These are phyloP conservation scores for Peromyscus californicus DNA, from an alignment of 2,113 vertebrate genomes.

Conservation along the genomic window DNA sequence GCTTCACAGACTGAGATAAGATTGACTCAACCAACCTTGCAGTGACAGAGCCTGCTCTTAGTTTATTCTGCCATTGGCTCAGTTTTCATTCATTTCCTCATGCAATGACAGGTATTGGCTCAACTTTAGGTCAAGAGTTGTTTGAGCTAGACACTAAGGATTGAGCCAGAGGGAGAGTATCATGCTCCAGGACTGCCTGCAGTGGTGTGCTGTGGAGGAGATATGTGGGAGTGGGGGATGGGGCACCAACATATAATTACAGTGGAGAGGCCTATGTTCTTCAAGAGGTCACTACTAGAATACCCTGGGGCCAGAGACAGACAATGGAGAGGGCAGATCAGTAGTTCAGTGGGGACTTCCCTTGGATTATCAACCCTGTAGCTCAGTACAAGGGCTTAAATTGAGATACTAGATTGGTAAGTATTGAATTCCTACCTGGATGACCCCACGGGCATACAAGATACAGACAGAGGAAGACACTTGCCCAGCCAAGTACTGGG, in stretches of 20 bases:
- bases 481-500: neutral
- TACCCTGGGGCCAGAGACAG: neutral
- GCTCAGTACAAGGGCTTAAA: neutral
- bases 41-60: neutral
- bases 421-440: neutral
- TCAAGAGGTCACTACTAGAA: neutral
- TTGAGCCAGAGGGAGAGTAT: neutral
- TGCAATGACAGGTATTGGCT: neutral
- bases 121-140: neutral
- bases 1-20: neutral
- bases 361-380: conserved; percentile 30
- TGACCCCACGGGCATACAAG: neutral
- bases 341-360: conserved; percentile 10
- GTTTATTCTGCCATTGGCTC: conserved; percentile 4
- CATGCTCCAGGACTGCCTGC: neutral
- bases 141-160: neutral
- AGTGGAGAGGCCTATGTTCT: neutral
- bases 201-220: neutral
- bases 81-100: conserved; percentile 34
- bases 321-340: neutral
- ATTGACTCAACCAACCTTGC: neutral
- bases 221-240: neutral
- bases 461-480: neutral
- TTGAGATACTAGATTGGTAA: neutral
- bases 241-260: neutral